Evolutionary conservation across 1,140 invertebrate genomes (phyloP).

Genomic region (Drosophila azteca): DNA sequence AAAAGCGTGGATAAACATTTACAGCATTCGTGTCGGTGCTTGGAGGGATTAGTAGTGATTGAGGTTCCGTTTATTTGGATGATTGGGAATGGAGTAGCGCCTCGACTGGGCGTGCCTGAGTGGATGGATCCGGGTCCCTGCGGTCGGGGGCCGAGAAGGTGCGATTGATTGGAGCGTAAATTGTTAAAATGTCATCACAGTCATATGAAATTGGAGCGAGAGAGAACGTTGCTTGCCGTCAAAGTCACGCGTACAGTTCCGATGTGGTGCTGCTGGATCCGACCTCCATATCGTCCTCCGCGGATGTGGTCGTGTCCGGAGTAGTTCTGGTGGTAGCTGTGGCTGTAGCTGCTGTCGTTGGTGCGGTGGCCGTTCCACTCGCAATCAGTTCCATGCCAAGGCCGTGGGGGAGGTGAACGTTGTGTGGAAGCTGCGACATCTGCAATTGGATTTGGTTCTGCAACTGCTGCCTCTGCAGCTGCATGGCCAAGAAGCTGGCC

Average conservation of each 20-base stretch:
- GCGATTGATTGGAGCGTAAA: conserved; percentile 71
- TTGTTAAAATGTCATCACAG: conserved; percentile 82
- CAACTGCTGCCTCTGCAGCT: conserved; percentile 60
- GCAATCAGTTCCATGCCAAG: conserved; percentile 40
- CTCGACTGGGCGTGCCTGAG: conserved; percentile 60
- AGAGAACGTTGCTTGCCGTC: conserved; percentile 22
- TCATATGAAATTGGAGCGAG: conserved; percentile 72
- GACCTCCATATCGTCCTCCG: conserved; percentile 23
- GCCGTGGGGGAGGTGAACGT: conserved; percentile 60
- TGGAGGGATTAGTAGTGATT: not conserved
- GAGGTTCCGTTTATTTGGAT: conserved; percentile 24
- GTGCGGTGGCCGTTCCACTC: conserved; percentile 7
- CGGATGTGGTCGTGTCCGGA: conserved; percentile 9
- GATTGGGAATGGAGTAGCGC: conserved; percentile 23
- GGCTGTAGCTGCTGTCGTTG: conserved; percentile 13
- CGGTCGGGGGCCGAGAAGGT: conserved; percentile 35
- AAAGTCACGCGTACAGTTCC: conserved; percentile 50
- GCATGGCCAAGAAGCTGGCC: conserved; percentile 65
- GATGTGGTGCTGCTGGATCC: conserved; percentile 30
- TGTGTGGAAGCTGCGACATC: conserved; percentile 53
- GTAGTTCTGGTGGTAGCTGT: conserved; percentile 24
- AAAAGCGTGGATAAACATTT: not conserved
- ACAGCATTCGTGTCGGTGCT: not conserved
- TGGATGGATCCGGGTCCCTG: conserved; percentile 34
- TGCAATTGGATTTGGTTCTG: conserved; percentile 69